phyloP scores from a whole-genome alignment of 2,888 invertebrate species.

The Ophioninae sp. region DNA sequence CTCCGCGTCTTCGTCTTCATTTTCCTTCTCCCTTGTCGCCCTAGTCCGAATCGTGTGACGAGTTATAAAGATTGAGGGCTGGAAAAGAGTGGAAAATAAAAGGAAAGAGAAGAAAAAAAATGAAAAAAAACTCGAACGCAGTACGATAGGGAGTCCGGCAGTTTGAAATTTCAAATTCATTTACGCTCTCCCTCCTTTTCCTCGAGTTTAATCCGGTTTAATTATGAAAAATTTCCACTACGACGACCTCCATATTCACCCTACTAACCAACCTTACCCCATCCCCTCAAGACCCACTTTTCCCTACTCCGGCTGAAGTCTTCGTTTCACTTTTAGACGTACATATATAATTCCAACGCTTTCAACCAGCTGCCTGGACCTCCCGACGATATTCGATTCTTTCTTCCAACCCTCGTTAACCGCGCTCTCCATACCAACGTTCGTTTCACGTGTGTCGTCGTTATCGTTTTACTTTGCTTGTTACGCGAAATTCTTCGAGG shows the following conservation, averaged over 20 bases:
- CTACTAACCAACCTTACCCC: neutral
- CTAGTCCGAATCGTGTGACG: slow-evolving; percentile 39
- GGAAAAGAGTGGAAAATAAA: slow-evolving; percentile 48
- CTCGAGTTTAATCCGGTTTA: slow-evolving; percentile 72
- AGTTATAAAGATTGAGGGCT: slow-evolving; percentile 42
- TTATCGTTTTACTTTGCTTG: slow-evolving; percentile 40
- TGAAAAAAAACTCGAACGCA: neutral
- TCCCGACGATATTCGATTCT: slow-evolving; percentile 22
- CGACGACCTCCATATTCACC: slow-evolving; percentile 39
- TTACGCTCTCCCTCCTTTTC: slow-evolving; percentile 65
- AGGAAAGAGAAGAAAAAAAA: slow-evolving; percentile 49
- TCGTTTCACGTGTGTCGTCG: slow-evolving; percentile 34
- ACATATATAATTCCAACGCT: slow-evolving; percentile 18
- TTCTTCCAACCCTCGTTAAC: slow-evolving; percentile 41
- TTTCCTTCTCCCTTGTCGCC: slow-evolving; percentile 26
- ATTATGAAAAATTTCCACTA: slow-evolving; percentile 71
- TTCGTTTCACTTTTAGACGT: slow-evolving; percentile 19
- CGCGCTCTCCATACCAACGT: slow-evolving; percentile 27
- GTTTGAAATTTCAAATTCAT: slow-evolving; percentile 77
- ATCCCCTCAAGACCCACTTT: neutral
- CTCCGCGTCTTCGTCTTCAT: slow-evolving; percentile 29
- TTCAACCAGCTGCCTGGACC: slow-evolving; percentile 6
- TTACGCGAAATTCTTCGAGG: slow-evolving; percentile 16
- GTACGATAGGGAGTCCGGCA: slow-evolving; percentile 61
- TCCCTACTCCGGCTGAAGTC: neutral